phyloP scores from a whole-genome alignment of 2,888 invertebrate species.

The Rotaria socialis region DNA sequence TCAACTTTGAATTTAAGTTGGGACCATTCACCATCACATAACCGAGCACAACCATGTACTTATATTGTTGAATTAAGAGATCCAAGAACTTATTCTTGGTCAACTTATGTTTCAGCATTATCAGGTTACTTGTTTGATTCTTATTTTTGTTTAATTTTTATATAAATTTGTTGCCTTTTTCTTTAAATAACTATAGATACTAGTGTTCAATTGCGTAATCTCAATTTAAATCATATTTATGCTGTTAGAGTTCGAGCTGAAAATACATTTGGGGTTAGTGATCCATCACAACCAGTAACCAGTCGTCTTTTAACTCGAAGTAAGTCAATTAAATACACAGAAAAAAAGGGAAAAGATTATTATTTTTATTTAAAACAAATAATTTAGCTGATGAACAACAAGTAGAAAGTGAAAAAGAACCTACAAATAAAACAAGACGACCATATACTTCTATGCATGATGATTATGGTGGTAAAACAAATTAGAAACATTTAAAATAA shows the following conservation, averaged over 20 bases:
- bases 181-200: not conserved
- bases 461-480: not conserved
- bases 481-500: too few species aligned
- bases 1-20: slow-evolving; percentile 36
- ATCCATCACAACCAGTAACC: slow-evolving; percentile 80
- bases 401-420: not conserved
- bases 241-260: slow-evolving; percentile 89
- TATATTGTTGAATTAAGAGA: slow-evolving; percentile 44
- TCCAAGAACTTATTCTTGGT: slow-evolving; percentile 44
- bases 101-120: slow-evolving; percentile 36
- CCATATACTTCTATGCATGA: not conserved
- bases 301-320: slow-evolving; percentile 5
- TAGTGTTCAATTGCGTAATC: not conserved
- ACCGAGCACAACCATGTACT: not conserved
- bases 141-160: too few species aligned
- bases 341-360: too few species aligned
- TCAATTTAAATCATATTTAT: slow-evolving; percentile 88
- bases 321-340: not conserved
- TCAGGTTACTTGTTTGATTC: not conserved
- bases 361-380: not conserved
- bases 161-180: too few species aligned
- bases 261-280: slow-evolving; percentile 90
- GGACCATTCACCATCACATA: slow-evolving; percentile 42
- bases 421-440: not conserved
- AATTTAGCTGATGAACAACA: slow-evolving; percentile 5